These are phyloP conservation scores for Hypotaenidia okinawae DNA, from an alignment of 2,797 vertebrate species.

Conservation along the genomic window DNA sequence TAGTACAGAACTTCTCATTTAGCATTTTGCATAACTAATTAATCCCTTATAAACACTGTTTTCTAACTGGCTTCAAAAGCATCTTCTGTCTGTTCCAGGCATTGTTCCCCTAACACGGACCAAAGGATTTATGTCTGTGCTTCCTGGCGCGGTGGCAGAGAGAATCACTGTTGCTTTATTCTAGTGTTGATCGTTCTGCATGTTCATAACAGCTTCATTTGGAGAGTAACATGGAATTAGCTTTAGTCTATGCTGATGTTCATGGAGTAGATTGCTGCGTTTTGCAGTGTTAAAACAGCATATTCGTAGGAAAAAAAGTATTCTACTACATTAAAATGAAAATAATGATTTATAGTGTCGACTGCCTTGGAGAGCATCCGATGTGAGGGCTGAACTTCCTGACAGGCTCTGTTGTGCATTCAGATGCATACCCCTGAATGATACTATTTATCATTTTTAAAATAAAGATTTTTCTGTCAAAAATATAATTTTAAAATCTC, in stretches of 20 bases:
- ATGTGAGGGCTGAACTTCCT: not conserved
- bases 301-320: not conserved
- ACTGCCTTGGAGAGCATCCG: not conserved
- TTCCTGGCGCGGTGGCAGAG: not conserved
- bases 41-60: conserved; percentile 31
- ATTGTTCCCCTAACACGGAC: not conserved
- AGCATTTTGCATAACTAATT: conserved; percentile 52
- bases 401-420: not conserved
- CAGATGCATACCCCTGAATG: not conserved
- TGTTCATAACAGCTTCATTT: not conserved
- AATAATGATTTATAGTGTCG: not conserved
- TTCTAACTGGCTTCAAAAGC: not conserved
- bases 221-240: not conserved
- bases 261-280: not conserved
- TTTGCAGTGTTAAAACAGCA: not conserved
- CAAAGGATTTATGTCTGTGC: not conserved
- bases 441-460: not conserved
- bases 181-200: not conserved
- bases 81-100: not conserved
- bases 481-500: not conserved
- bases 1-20: not conserved
- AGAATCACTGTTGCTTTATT: not conserved
- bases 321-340: not conserved
- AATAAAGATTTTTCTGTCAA: not conserved
- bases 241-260: not conserved